Base-by-base conservation (phyloP, 37 sponge, comb jelly and placozoan genomes). In the Hexactinellida sp. region DNA sequence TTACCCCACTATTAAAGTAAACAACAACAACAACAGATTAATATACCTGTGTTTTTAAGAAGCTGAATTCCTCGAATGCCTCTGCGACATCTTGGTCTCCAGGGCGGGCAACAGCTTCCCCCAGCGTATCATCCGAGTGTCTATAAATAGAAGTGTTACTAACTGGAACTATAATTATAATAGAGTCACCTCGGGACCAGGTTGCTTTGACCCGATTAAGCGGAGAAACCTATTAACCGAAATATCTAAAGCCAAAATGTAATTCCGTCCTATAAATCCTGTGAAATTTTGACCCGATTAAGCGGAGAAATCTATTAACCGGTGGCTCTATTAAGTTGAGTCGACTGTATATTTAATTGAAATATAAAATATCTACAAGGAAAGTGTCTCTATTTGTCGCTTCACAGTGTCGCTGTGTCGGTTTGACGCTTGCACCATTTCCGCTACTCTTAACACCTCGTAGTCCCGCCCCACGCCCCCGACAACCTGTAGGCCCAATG, bases 71-170 rank as follows among this genome's bases (percentile, higher is more conserved):
- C 34, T 63, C 76, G 5, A 63, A 63, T 63, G 30, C 76, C 34
- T 63, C 34, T 63, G 76, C 76, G 3, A 63, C 76, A 63, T 63
- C 76, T 63, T 63, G 76, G 76, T 63, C 76, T 63, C 76, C 76
- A 63, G 76, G 32, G 28, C 13, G 76, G 3, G 76, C 32, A 63
- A 7, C 32, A 32, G 76, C 76, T 63, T 47, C 52, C 16, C 52
- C 52, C 16, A n/a, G 34, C 76, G 30, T 63, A n/a, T 10, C 30
- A 7, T 10, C 30, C 34, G 76, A 21, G 28, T 63, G 28, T 63
- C 76, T 63, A 63, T 32, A 63, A 63, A 63, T 63, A 63, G 76
- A 63, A 63, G n/a, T n/a, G n/a, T n/a, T n/a, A n/a, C n/a, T n/a
- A n/a, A n/a, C n/a, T n/a, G n/a, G n/a, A n/a, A n/a, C n/a, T n/a